These are phyloP conservation scores for Osmerus mordax DNA, from an alignment of 2,113 vertebrate species.

Conservation along the genomic window DNA sequence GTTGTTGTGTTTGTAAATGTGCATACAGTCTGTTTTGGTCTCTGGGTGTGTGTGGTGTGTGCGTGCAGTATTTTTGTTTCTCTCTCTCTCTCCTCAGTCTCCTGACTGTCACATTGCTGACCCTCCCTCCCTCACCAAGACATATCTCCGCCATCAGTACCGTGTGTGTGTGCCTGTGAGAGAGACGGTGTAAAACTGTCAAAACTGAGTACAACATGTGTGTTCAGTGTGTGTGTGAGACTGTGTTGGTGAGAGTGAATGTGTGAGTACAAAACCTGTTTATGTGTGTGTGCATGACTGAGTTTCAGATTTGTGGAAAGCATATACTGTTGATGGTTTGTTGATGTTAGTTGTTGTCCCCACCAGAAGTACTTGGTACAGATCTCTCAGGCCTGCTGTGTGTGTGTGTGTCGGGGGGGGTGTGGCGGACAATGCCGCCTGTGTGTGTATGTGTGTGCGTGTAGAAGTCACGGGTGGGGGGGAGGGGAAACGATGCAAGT, in stretches of 20 bases:
- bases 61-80: not conserved
- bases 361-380: too few relatives aligned
- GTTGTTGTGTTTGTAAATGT: too few relatives aligned
- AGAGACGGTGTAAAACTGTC: not conserved
- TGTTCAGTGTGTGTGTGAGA: not conserved
- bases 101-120: conserved; percentile 52
- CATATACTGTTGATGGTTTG: too few relatives aligned
- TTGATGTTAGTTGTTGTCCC: too few relatives aligned
- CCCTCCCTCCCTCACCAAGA: not conserved
- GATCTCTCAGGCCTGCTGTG: not conserved
- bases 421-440: conserved; percentile 33
- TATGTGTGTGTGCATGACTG: conserved; percentile 21
- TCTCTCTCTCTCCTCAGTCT: conserved; percentile 13
- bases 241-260: not conserved
- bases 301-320: not conserved
- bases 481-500: not conserved
- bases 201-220: not conserved
- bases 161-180: not conserved
- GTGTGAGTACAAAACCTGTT: not conserved
- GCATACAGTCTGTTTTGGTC: too few relatives aligned
- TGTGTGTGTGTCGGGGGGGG: conserved; percentile 14
- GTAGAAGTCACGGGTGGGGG: not conserved
- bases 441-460: conserved; percentile 33
- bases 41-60: conserved; percentile 7
- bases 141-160: not conserved